phyloP scores from a whole-genome alignment of 2,888 invertebrate species.

The Amaurobius ferox region DNA sequence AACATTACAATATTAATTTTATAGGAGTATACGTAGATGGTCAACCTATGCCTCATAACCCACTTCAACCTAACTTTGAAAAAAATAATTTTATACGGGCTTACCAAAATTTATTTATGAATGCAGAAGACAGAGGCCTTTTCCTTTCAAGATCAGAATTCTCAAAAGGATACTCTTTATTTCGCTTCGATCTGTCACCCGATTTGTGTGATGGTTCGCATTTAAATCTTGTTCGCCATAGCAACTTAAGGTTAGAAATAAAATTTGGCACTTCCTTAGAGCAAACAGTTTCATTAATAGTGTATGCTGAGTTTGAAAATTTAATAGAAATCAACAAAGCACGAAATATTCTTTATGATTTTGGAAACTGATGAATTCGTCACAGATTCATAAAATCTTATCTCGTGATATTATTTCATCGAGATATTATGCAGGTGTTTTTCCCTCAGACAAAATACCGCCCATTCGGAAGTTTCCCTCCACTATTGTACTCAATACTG shows the following conservation, averaged over 20 bases:
- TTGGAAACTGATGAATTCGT: slow-evolving; percentile 42
- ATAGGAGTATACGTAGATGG: slow-evolving; percentile 20
- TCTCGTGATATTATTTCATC: neutral
- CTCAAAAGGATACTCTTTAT: slow-evolving; percentile 8
- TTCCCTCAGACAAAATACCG: slow-evolving; percentile 23
- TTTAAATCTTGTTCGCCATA: slow-evolving; percentile 28
- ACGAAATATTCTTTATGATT: slow-evolving; percentile 9
- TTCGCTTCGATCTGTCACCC: slow-evolving; percentile 25
- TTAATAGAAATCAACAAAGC: slow-evolving; percentile 31
- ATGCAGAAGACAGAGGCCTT: slow-evolving; percentile 14
- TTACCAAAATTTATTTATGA: slow-evolving; percentile 36
- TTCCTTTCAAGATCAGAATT: slow-evolving; percentile 24
- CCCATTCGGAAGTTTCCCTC: neutral
- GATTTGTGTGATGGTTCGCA: slow-evolving; percentile 23
- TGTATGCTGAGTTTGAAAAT: neutral
- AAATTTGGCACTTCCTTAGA: neutral
- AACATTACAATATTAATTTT: slow-evolving; percentile 23
- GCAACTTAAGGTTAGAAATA: slow-evolving; percentile 27
- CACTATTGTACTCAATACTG: slow-evolving; percentile 30
- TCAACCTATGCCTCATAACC: slow-evolving; percentile 5
- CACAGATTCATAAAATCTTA: slow-evolving; percentile 20
- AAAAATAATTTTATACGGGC: slow-evolving; percentile 16
- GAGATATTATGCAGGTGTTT: slow-evolving; percentile 31
- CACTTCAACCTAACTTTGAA: slow-evolving; percentile 19
- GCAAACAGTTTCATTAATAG: neutral